Evolutionary conservation across 2,797 vertebrate species (phyloP).

Genomic region (Acrossocheilus fasciatus): DNA sequence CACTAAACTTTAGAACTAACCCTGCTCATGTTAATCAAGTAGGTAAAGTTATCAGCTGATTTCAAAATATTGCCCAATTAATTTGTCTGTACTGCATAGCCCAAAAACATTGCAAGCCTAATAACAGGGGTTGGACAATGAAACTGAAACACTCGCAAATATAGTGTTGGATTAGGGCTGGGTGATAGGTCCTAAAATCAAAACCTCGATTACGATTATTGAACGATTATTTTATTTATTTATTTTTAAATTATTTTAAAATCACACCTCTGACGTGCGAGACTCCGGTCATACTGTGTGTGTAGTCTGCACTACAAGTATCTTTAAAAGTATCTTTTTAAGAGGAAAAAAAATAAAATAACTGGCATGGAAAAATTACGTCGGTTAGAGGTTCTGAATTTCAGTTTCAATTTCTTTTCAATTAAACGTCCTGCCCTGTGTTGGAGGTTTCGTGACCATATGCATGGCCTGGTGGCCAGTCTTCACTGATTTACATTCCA

Average conservation of each 20-base stretch:
- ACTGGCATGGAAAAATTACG: no score
- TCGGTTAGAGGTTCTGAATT: background rate
- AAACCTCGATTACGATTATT: background rate
- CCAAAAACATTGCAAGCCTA: background rate
- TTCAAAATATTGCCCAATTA: background rate
- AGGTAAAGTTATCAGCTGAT: background rate
- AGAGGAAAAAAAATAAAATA: no score
- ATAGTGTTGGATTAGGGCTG: background rate
- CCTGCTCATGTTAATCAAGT: background rate
- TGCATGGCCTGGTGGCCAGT: background rate
- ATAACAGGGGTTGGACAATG: background rate
- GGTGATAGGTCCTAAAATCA: background rate
- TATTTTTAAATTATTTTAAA: no score
- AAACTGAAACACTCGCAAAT: background rate
- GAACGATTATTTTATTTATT: no score
- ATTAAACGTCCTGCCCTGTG: background rate
- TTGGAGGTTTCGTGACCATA: background rate
- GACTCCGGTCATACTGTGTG: no score
- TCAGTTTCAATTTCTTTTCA: background rate
- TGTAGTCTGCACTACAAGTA: no score
- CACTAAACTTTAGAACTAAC: background rate
- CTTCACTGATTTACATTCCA: background rate
- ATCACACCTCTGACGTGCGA: no score
- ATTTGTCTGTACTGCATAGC: background rate
- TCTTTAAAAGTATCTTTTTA: no score